Evolutionary conservation across 2,888 invertebrate species (phyloP), one percentile per base, ranked within the genome.

Genomic region (Pandemis heparana): DNA sequence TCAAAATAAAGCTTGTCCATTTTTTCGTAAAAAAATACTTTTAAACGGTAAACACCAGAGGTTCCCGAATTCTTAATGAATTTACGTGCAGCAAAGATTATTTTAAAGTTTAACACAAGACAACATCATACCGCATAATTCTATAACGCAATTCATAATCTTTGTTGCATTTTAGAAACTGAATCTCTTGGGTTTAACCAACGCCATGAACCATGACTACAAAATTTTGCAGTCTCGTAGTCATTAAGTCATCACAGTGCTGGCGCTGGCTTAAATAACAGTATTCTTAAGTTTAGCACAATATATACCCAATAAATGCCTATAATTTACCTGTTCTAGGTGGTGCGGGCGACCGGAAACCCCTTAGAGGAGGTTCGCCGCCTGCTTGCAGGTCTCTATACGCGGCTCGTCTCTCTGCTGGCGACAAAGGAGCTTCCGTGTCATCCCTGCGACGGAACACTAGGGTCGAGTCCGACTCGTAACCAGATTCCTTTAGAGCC

Each of bases 321-420:
- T 43, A 39, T 46, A 14, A 97, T 97, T 97, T 83, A 94, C 94
- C 94, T 87, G 90, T 90, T 76, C 94, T 85, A 7, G 91, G 92
- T 39, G 99, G 99, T 16, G 98, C 98, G 18, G 97, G 97, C 84
- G 99, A 99, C 61, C 99, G 96, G 85, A 99, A 96, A 59, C 99
- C 99, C 85, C 98, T 96, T 10, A 98, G 95, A 0, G 99, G 99
- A 3, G 99, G 98, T 90, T 99, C 99, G 0, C 99, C 99, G 0
- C 99, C 99, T 74, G 97, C 97, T 87, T 99, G 99, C 72, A 99
- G 96, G 77, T 96, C 96, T 85, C 97, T 97, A 91, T 99, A 99
- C 12, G 97, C 97, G 76, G 97, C 96, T 76, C 96, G 96, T 81
- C 98, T 96, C 85, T 98, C 97, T n/a, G 96, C 95, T 0, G 98